Evolutionary conservation across 1,140 invertebrate genomes (phyloP), one percentile per base, ranked within the genome.

Genomic region (Drosophila pseudoananassae): DNA sequence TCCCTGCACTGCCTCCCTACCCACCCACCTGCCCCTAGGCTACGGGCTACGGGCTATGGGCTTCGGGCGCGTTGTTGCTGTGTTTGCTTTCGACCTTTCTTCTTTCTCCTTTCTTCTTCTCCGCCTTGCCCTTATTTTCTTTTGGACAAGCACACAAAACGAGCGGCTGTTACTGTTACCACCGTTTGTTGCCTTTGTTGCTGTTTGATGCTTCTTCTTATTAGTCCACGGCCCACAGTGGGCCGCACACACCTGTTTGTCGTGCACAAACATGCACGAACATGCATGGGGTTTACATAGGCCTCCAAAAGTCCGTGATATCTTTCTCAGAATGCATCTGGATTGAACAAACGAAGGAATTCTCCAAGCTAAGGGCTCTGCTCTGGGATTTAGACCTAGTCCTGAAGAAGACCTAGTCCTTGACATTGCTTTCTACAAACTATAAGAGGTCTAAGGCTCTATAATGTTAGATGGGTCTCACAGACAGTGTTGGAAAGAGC

Each of bases 71-170:
- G 55, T 73, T 76, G 54, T 65, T 61, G 49, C n/a, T 72, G 66
- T 58, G 61, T 71, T 87, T 87, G 82, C 82, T 85, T 82, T 87
- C 82, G 83, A 87, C 82, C 82, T 87, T 87, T 87, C 82, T 83
- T 83, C 76, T 82, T 68, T 87, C 83, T 83, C 78, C 76, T 82
- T 68, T 61, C 69, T 74, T 55, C 47, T 56, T 54, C 59, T 56
- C 60, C 72, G 73, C 64, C 74, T 76, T 87, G 82, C 82, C 82
- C 82, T 88, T 87, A 88, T 87, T 87, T 82, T 57, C 51, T 80
- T 52, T 61, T 66, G 51, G 76, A 66, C 66, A 60, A 61, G 60
- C 71, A 65, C 46, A 71, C 75, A 73, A 83, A 73, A 71, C 59
- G 70, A 75, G 65, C 61, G 43, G 58, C 66, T 69, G 81, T 85